These are phyloP conservation scores for Argya squamiceps DNA, from an alignment of 2,797 vertebrate genomes.

Conservation along the genomic window DNA sequence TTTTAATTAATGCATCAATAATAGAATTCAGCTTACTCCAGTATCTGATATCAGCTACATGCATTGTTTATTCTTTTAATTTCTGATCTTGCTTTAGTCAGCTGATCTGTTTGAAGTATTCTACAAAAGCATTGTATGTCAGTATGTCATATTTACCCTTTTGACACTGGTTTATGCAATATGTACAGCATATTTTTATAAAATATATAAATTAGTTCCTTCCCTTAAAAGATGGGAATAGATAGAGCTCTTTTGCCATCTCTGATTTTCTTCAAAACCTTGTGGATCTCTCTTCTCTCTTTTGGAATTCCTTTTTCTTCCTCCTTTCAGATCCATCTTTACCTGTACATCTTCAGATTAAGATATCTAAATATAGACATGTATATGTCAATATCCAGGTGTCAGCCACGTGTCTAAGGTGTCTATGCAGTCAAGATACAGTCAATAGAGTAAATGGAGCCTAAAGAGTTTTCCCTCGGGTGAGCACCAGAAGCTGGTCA, in stretches of 20 bases:
- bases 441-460: background rate
- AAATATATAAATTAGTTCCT: background rate
- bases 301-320: background rate
- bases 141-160: background rate
- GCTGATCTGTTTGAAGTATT: slow-evolving; percentile 41
- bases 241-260: background rate
- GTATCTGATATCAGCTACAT: background rate
- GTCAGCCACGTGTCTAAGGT: background rate
- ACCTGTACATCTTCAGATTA: background rate
- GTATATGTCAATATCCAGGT: background rate
- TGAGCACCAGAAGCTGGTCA: background rate
- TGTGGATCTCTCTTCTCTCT: background rate
- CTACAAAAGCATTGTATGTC: background rate
- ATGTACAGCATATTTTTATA: background rate
- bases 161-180: background rate
- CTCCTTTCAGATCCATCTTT: background rate
- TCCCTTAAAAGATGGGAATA: background rate
- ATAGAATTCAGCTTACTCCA: background rate
- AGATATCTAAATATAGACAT: background rate
- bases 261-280: background rate
- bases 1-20: slow-evolving; percentile 50
- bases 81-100: slow-evolving; percentile 23
- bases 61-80: slow-evolving; percentile 29
- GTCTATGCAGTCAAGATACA: background rate
- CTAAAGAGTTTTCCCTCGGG: background rate